phyloP scores from a whole-genome alignment of 2,113 vertebrate genomes.

The Rhynchomys soricoides region DNA sequence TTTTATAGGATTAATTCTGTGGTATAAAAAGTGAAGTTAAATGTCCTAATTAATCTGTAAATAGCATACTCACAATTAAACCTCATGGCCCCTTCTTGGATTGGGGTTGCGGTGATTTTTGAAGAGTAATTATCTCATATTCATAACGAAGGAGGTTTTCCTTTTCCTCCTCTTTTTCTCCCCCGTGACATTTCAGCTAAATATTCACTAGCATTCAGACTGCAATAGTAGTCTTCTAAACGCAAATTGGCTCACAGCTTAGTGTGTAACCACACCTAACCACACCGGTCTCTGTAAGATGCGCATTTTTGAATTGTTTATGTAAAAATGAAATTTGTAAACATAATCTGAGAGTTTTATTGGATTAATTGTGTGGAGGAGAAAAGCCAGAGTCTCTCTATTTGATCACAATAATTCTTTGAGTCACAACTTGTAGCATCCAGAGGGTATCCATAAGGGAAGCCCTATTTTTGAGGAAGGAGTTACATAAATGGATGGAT shows the following conservation, averaged over 20 bases:
- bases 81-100: constrained; percentile 86
- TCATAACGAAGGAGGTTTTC: constrained; percentile 80
- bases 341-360: not conserved
- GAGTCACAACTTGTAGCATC: not conserved
- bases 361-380: not conserved
- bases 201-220: constrained; percentile 75
- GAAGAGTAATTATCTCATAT: constrained; percentile 90
- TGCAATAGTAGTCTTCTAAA: constrained; percentile 47
- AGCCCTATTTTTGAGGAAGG: not conserved
- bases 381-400: not conserved
- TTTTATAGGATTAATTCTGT: constrained; percentile 97
- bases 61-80: constrained; percentile 89
- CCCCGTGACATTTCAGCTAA: constrained; percentile 80
- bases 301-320: not conserved
- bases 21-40: constrained; percentile 96
- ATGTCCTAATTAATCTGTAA: constrained; percentile 97
- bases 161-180: constrained; percentile 37
- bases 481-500: not conserved
- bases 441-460: too few relatives aligned
- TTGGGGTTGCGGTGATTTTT: constrained; percentile 85
- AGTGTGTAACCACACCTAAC: not conserved
- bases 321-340: constrained; percentile 56
- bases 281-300: not conserved
- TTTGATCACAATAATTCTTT: not conserved
- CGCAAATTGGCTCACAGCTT: not conserved